Evolutionary conservation across 2,113 vertebrate genomes (phyloP).

Genomic region (Nematolebias whitei): DNA sequence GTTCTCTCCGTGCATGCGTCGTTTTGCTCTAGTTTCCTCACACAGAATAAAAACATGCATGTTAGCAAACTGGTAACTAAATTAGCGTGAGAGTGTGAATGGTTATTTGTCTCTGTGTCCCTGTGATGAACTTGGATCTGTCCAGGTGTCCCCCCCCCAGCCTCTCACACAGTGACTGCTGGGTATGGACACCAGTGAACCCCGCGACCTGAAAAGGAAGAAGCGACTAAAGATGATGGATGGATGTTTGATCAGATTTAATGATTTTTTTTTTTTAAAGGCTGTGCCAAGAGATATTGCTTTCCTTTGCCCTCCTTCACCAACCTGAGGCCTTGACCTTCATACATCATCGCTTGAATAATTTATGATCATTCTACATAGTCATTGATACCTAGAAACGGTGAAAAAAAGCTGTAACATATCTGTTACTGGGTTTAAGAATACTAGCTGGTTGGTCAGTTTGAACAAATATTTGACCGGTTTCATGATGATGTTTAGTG

Average conservation of each 20-base stretch:
- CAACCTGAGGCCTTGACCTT: conserved; percentile 61
- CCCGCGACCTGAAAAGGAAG: too few relatives aligned
- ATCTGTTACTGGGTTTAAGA: conserved; percentile 7
- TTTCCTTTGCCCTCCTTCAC: conserved; percentile 33
- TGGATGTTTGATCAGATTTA: neutral
- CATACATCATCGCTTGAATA: conserved; percentile 48
- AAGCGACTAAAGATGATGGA: too few relatives aligned
- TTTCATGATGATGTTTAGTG: neutral
- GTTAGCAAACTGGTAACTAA: too few relatives aligned
- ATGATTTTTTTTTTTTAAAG: neutral
- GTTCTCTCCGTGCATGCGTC: too few relatives aligned
- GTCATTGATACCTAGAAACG: conserved; percentile 37
- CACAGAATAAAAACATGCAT: too few relatives aligned
- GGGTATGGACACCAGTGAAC: too few relatives aligned
- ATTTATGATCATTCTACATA: conserved; percentile 48
- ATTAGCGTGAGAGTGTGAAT: too few relatives aligned
- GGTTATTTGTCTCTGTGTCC: too few relatives aligned
- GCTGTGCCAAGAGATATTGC: conserved; percentile 15
- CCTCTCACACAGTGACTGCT: too few relatives aligned
- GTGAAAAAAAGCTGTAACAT: conserved; percentile 11
- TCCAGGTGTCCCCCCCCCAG: too few relatives aligned
- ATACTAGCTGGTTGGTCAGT: neutral
- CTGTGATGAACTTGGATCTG: too few relatives aligned
- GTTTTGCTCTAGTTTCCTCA: too few relatives aligned
- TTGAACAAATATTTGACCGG: conserved; percentile 4